These are phyloP conservation scores for Ellobium chinense DNA, from an alignment of 2,888 invertebrate species.

Conservation along the genomic window DNA sequence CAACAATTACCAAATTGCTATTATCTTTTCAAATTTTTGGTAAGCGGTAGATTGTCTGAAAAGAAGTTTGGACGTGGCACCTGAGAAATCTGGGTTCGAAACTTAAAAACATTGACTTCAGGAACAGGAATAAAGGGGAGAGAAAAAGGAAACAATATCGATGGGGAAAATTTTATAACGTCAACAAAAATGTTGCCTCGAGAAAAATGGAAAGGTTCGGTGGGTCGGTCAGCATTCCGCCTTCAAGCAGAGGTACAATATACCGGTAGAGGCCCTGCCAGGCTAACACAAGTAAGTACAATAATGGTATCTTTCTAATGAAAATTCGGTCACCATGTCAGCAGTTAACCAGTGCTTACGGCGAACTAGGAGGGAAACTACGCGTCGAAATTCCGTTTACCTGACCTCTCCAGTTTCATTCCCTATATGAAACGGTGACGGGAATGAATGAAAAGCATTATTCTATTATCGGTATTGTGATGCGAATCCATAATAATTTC, in stretches of 20 bases:
- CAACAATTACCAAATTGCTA: no score
- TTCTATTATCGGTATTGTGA: no score
- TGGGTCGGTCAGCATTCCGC: conserved; percentile 42
- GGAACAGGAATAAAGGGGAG: conserved; percentile 22
- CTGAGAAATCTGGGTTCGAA: no score
- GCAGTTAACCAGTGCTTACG: neutral
- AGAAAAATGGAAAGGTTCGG: conserved; percentile 34
- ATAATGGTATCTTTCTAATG: neutral
- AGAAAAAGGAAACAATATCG: neutral
- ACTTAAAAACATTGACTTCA: neutral
- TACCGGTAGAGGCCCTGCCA: conserved; percentile 36
- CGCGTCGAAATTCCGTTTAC: neutral
- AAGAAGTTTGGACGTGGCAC: no score
- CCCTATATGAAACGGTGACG: no score
- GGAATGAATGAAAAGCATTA: no score
- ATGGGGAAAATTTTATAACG: neutral
- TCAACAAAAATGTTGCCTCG: conserved; percentile 34
- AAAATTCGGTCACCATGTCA: conserved; percentile 30
- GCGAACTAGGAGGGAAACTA: neutral
- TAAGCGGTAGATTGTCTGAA: no score
- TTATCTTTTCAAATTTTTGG: no score
- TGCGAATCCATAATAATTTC: no score
- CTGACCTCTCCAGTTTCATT: no score
- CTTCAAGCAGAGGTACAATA: conserved; percentile 39
- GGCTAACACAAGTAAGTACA: conserved; percentile 41